These are phyloP conservation scores for Halichoeres trimaculatus DNA, from an alignment of 2,113 vertebrate species.

Conservation along the genomic window DNA sequence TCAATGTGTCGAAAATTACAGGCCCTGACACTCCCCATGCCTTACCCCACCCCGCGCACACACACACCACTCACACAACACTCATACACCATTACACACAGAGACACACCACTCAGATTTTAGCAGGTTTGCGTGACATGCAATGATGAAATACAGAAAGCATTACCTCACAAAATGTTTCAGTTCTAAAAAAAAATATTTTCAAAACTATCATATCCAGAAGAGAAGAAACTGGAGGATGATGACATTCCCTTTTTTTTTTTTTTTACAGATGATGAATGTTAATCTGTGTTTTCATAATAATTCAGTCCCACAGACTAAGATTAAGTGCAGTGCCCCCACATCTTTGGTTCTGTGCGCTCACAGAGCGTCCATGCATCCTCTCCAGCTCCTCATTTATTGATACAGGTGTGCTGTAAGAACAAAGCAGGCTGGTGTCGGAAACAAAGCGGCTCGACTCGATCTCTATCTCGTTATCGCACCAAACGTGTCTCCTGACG, in stretches of 20 bases:
- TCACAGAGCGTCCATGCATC: slow-evolving; percentile 26
- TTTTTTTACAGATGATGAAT: too few species aligned
- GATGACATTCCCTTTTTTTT: too few species aligned
- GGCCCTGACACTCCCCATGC: slow-evolving; percentile 17
- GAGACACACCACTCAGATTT: neutral
- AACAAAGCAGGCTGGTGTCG: neutral
- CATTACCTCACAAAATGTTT: too few species aligned
- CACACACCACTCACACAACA: neutral
- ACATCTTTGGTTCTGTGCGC: slow-evolving; percentile 21
- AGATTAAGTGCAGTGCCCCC: neutral
- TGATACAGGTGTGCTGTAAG: neutral
- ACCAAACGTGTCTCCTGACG: neutral
- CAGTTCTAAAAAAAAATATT: too few species aligned
- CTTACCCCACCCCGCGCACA: neutral
- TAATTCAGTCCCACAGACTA: too few species aligned
- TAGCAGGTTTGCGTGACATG: too few species aligned
- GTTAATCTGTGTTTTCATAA: too few species aligned
- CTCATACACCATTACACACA: too few species aligned
- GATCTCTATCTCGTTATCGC: neutral
- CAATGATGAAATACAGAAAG: too few species aligned
- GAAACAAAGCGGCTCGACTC: neutral
- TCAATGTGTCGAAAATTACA: slow-evolving; percentile 3
- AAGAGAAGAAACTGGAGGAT: too few species aligned
- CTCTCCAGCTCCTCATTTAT: neutral
- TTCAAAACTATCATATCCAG: too few species aligned